A percentile compares a stretch with the other conserved stretches of the same genome.
These are phyloP conservation scores for Ischnura elegans DNA, from an alignment of 2,888 invertebrate species.

Conservation along the genomic window DNA sequence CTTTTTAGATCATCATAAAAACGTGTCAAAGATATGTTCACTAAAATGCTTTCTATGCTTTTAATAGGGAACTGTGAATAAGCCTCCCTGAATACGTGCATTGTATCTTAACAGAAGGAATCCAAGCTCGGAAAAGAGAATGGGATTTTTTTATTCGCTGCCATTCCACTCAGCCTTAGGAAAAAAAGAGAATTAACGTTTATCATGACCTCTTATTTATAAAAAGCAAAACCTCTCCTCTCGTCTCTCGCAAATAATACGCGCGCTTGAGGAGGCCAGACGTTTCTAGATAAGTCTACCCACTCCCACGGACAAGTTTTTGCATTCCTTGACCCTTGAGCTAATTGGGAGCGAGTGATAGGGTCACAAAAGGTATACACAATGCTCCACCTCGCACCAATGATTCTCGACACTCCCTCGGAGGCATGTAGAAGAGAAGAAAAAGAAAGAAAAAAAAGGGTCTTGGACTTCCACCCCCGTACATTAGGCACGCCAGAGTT, in stretches of 20 bases:
- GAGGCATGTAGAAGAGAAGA: neutral
- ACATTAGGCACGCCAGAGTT: neutral
- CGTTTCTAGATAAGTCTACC: neutral
- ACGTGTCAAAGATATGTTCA: too few relatives aligned
- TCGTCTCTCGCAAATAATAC: neutral
- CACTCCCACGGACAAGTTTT: neutral
- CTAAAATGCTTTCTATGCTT: too few relatives aligned
- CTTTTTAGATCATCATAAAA: too few relatives aligned
- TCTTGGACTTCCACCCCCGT: neutral
- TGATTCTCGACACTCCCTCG: neutral
- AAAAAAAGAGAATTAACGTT: neutral
- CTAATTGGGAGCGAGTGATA: slow-evolving; percentile 1
- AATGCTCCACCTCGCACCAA: neutral
- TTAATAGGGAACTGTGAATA: too few relatives aligned
- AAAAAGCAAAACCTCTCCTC: too few relatives aligned
- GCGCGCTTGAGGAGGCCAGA: neutral
- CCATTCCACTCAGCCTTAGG: neutral
- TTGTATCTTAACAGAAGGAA: neutral
- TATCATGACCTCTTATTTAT: neutral
- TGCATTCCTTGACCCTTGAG: neutral
- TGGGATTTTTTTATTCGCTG: neutral
- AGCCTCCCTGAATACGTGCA: neutral
- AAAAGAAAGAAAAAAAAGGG: neutral
- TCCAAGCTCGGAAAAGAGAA: neutral
- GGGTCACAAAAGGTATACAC: neutral